Conservation (phyloP, 2,797 vertebrate species). For the Eleutherodactylus coqui region DNA sequence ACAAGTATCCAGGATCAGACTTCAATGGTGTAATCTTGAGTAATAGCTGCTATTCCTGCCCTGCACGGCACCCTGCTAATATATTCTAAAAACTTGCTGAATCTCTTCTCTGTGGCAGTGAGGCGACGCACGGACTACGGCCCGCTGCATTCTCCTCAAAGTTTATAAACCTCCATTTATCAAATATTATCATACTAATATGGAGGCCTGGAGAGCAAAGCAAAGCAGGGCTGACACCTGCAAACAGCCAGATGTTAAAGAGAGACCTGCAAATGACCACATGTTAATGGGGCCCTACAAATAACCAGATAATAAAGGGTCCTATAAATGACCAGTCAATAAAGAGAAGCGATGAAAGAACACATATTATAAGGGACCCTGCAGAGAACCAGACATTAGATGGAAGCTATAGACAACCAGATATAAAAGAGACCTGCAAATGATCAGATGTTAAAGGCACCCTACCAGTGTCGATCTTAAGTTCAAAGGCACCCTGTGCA, state of each 20-base stretch:
- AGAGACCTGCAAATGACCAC: too few relatives aligned
- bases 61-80: background rate
- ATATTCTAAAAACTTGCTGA: slow-evolving; percentile 44
- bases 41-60: slow-evolving; percentile 32
- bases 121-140: slow-evolving; percentile 1
- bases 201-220: too few relatives aligned
- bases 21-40: slow-evolving; percentile 41
- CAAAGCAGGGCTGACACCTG: background rate
- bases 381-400: background rate
- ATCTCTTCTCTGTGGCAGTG: background rate
- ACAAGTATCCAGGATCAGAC: background rate
- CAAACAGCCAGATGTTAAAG: background rate
- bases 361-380: background rate
- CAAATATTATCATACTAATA: background rate
- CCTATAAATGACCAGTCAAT: background rate
- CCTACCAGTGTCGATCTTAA: too few relatives aligned
- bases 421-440: background rate
- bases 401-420: background rate
- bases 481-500: too few relatives aligned
- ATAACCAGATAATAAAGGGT: background rate
- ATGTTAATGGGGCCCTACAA: background rate
- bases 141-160: background rate
- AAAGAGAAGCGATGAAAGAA: background rate
- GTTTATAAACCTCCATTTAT: slow-evolving; percentile 14
- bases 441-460: background rate